Percentiles rank a stretch among this genome's conserved stretches.
Evolutionary conservation across 2,113 vertebrate genomes (phyloP).

Genomic region (Cheilinus undulatus): DNA sequence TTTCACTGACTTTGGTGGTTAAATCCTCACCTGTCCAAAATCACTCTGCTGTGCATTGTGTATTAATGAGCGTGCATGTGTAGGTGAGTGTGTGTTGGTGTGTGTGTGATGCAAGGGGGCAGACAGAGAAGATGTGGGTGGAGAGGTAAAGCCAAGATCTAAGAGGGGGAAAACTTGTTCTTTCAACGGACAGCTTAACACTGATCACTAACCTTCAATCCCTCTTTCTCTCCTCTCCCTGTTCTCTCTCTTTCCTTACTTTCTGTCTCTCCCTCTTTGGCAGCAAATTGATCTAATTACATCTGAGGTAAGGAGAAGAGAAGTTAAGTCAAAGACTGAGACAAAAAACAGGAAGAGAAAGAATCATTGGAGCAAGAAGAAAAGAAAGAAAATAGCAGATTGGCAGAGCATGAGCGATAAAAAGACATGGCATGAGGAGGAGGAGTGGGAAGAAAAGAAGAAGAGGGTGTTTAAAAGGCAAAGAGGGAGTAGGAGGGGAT

Average conservation of each 20-base stretch:
- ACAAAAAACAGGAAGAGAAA: constrained; percentile 27
- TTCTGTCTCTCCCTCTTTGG: constrained; percentile 12
- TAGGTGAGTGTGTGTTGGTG: neutral
- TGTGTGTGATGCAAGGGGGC: constrained; percentile 36
- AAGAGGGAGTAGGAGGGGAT: constrained; percentile 59
- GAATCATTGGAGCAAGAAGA: constrained; percentile 21
- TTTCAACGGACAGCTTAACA: constrained; percentile 50
- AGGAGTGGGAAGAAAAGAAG: constrained; percentile 30
- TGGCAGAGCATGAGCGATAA: constrained; percentile 12
- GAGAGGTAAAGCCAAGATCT: constrained; percentile 37
- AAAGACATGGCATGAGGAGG: constrained; percentile 29
- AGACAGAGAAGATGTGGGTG: constrained; percentile 29
- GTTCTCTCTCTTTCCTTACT: neutral
- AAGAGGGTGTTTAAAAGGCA: constrained; percentile 62
- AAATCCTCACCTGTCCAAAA: constrained; percentile 68
- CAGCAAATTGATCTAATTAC: constrained; percentile 60
- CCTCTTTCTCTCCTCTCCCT: neutral
- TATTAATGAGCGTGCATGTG: constrained; percentile 15
- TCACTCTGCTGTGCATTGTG: constrained; percentile 21
- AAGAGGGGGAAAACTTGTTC: constrained; percentile 26
- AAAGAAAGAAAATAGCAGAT: constrained; percentile 6
- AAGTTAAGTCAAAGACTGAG: constrained; percentile 31
- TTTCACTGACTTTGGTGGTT: constrained; percentile 65
- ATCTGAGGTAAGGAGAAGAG: constrained; percentile 23
- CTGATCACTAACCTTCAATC: constrained; percentile 46